Conservation (phyloP, 2,888 invertebrate species). For the Pyrochroa serraticornis region DNA sequence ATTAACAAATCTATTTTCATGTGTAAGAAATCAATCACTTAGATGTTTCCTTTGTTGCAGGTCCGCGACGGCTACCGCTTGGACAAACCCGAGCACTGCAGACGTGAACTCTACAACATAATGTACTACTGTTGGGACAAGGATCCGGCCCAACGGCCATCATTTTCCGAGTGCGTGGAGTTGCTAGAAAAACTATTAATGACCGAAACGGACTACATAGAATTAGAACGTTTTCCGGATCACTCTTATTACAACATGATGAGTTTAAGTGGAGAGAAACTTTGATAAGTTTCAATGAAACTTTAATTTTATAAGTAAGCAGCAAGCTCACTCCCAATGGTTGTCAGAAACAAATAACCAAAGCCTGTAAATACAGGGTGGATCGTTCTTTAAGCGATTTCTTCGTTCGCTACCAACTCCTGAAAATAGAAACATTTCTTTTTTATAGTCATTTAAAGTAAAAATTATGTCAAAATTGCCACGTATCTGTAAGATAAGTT, state of each 20-base stretch:
- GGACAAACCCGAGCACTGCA: slow-evolving; percentile 92
- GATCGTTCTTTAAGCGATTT: too few species aligned
- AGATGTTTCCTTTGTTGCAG: slow-evolving; percentile 56
- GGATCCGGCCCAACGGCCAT: slow-evolving; percentile 80
- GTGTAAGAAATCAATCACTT: not conserved
- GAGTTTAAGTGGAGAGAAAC: slow-evolving; percentile 83
- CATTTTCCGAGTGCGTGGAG: slow-evolving; percentile 81
- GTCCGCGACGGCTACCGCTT: slow-evolving; percentile 87
- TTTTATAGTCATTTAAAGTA: too few species aligned
- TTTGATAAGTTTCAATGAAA: slow-evolving; percentile 54
- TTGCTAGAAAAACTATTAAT: slow-evolving; percentile 83
- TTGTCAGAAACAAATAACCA: slow-evolving; percentile 28
- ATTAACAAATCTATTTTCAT: too few species aligned
- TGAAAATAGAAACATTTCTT: too few species aligned
- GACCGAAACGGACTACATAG: slow-evolving; percentile 92
- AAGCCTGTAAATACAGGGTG: slow-evolving; percentile 9
- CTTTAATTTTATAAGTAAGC: slow-evolving; percentile 1
- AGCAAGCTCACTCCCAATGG: slow-evolving; percentile 23
- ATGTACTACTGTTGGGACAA: slow-evolving; percentile 97
- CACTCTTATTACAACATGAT: slow-evolving; percentile 90
- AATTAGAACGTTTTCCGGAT: slow-evolving; percentile 89
- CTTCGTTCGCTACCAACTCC: too few species aligned
- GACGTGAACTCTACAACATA: slow-evolving; percentile 89
- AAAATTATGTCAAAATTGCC: too few species aligned
- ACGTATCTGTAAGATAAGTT: too few species aligned